Base-by-base conservation (phyloP, 2,113 vertebrate genomes). In the Ammodytes dubius region DNA sequence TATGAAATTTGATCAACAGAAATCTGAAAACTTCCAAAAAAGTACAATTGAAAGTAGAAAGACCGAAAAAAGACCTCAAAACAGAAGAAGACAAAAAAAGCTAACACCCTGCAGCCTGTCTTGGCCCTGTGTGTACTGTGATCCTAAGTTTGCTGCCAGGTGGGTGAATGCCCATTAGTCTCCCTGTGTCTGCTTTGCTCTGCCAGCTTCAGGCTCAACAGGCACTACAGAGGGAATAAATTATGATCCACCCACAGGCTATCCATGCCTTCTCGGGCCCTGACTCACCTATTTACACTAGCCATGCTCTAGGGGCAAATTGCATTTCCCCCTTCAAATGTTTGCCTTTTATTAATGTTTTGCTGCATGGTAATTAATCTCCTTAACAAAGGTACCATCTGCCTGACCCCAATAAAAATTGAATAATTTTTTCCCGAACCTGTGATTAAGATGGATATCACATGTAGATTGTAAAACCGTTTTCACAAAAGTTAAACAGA, bases 281-380 rank as follows among this genome's bases (percentile, higher is more conserved):
- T 67, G 77, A 82, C 89, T 91, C 88, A 81, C 87, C 91, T 91
- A 86, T 92, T 89, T 91, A 89, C 87, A 90, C 86, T 59, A 73
- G 87, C 79, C 81, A 14, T 82, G 71, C 89, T 61, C 88, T 81
- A 52, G 40, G 82, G 77, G 85, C 83, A 91, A 93, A 92, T 91
- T 92, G 89, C 83, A 90, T 91, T 89, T 90, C 85, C 91, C 27
- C 76, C 86, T 87, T 92, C 90, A 94, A 93, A 94, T 95, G 92
- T 95, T 94, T 90, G 88, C 92, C 75, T 93, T 93, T 93, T 95
- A 95, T 95, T 95, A 95, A 95, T 94, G 91, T 82, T 82, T 70
- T 85, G 74, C 84, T 67, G 77, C 85, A 56, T 39, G 53, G 86
- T 91, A 93, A 95, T 95, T 95, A 93, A 95, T 95, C 94, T 94